These are phyloP conservation scores for Albula goreensis DNA, from an alignment of 2,113 vertebrate species.

Conservation along the genomic window DNA sequence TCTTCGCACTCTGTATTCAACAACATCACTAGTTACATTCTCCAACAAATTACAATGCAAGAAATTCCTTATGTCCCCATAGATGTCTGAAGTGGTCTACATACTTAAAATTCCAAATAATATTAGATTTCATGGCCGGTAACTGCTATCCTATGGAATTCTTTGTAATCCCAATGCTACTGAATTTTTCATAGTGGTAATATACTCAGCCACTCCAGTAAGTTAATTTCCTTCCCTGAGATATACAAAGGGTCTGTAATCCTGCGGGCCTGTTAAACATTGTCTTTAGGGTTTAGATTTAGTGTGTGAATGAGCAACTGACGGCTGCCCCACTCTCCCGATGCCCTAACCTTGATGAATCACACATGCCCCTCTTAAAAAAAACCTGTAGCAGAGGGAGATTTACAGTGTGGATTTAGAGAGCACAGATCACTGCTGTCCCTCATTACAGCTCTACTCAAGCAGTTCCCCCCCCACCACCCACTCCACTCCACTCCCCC, in stretches of 20 bases:
- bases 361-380: constrained; percentile 28
- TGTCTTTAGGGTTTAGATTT: constrained; percentile 27
- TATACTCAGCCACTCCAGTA: neutral
- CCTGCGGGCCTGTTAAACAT: constrained; percentile 12
- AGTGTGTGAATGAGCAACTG: constrained; percentile 15
- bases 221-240: neutral
- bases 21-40: constrained; percentile 6
- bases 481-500: neutral
- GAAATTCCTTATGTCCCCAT: constrained; percentile 22
- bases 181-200: constrained; percentile 23
- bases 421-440: constrained; percentile 40
- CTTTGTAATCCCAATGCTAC: constrained; percentile 18
- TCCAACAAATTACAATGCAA: constrained; percentile 26
- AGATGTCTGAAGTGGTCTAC: constrained; percentile 3
- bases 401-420: constrained; percentile 42
- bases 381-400: constrained; percentile 19
- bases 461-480: neutral
- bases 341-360: constrained; percentile 27
- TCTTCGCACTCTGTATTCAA: constrained; percentile 1
- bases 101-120: constrained; percentile 32
- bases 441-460: constrained; percentile 33
- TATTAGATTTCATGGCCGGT: constrained; percentile 38
- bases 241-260: neutral
- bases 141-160: constrained; percentile 30
- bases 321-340: neutral